A percentile compares a stretch with the other conserved stretches of the same genome.
Evolutionary conservation across 2,797 vertebrate genomes (phyloP).

Genomic region (Alectoris magna): DNA sequence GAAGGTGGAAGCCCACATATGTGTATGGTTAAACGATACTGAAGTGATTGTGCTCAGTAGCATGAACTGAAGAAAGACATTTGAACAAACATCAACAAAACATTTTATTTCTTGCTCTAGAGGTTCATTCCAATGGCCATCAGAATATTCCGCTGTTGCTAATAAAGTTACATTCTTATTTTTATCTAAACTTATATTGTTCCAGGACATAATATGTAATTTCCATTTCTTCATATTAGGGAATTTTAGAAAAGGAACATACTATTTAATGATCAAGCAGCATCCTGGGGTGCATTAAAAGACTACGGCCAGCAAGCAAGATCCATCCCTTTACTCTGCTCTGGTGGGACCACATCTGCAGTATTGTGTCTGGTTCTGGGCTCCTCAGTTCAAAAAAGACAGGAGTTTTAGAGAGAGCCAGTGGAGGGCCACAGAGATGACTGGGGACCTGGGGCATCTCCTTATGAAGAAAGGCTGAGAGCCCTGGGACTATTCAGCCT

Average conservation of each 20-base stretch:
- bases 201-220: not conserved
- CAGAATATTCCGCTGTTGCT: not conserved
- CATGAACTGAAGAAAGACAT: not conserved
- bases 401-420: no score
- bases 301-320: not conserved
- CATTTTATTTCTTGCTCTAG: not conserved
- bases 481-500: no score
- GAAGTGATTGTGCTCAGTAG: not conserved
- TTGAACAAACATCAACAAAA: not conserved
- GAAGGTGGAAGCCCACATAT: not conserved
- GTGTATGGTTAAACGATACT: not conserved
- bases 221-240: not conserved
- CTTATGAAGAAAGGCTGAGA: no score
- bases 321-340: not conserved
- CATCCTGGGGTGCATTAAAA: no score
- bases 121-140: not conserved
- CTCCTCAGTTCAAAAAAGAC: not conserved
- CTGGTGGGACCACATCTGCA: not conserved
- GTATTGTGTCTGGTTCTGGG: not conserved
- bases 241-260: not conserved
- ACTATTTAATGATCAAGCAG: not conserved
- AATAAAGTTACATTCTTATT: not conserved
- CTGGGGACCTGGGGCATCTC: no score
- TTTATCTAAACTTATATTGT: not conserved
- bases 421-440: no score